These are phyloP conservation scores for Sycophila texana DNA, from an alignment of 2,888 invertebrate species.

Conservation along the genomic window DNA sequence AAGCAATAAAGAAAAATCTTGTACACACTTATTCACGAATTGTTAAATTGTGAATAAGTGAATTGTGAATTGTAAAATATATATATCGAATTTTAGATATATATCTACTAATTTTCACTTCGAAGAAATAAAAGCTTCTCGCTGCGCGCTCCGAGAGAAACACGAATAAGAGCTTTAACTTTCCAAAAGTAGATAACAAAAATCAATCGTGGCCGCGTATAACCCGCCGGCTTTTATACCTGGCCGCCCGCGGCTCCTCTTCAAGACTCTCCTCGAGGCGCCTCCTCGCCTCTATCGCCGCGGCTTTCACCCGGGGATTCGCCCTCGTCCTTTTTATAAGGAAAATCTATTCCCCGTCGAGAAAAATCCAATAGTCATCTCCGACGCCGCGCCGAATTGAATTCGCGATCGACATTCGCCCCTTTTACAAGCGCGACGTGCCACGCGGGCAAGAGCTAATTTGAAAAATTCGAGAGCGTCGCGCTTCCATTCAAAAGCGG, in stretches of 20 bases:
- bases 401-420: background rate
- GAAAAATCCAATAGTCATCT: slow-evolving; percentile 3
- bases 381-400: background rate
- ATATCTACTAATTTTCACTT: no score
- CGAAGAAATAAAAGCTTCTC: background rate
- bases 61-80: no score
- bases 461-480: no score
- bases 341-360: background rate
- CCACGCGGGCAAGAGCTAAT: no score
- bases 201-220: slow-evolving; percentile 23
- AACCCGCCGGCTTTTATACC: background rate
- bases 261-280: background rate
- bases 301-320: no score
- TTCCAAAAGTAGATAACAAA: slow-evolving; percentile 38
- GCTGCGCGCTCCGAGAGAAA: background rate
- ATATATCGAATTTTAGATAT: no score
- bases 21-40: no score
- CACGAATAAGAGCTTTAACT: slow-evolving; percentile 5
- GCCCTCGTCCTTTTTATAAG: background rate
- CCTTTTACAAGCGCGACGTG: no score
- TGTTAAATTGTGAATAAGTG: no score
- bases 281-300: background rate
- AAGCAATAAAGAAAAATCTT: no score
- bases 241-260: background rate
- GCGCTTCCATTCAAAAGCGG: no score